Percentiles rank a stretch among this genome's conserved stretches.
phyloP scores from a whole-genome alignment of 2,888 invertebrate genomes.

The Pegoplata infirma region DNA sequence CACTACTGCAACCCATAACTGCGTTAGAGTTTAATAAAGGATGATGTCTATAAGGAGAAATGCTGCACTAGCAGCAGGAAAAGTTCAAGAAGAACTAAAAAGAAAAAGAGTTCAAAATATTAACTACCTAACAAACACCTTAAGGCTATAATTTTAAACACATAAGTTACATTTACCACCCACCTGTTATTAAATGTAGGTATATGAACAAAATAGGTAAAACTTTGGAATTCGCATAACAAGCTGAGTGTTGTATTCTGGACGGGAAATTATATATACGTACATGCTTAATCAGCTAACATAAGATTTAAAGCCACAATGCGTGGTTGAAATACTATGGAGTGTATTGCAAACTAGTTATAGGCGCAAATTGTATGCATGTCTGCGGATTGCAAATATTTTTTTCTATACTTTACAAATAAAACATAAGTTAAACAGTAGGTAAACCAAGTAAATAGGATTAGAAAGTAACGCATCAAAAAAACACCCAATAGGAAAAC shows the following conservation, averaged over 20 bases:
- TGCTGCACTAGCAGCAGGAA: not conserved
- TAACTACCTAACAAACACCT: conserved; percentile 26
- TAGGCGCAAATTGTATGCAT: not conserved
- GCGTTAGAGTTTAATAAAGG: not conserved
- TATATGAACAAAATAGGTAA: not conserved
- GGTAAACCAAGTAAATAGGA: conserved; percentile 52
- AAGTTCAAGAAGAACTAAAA: not conserved
- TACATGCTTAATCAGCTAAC: conserved; percentile 32
- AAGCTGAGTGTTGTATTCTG: not conserved
- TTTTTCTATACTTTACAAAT: conserved; percentile 2
- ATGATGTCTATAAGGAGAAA: not conserved
- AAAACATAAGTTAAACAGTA: conserved; percentile 40
- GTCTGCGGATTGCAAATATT: not conserved
- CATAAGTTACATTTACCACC: conserved; percentile 43
- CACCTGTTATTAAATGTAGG: conserved; percentile 31
- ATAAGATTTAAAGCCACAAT: conserved; percentile 40
- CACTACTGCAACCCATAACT: not conserved
- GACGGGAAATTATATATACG: not conserved
- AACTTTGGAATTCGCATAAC: too few relatives aligned
- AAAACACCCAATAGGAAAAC: not conserved
- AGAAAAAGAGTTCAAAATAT: not conserved
- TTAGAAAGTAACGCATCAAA: conserved; percentile 40
- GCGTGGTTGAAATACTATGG: conserved; percentile 21
- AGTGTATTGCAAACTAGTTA: conserved; percentile 21
- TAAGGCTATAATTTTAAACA: conserved; percentile 36